phyloP scores from a whole-genome alignment of 2,888 invertebrate genomes.

The Drosophila anomalipes region DNA sequence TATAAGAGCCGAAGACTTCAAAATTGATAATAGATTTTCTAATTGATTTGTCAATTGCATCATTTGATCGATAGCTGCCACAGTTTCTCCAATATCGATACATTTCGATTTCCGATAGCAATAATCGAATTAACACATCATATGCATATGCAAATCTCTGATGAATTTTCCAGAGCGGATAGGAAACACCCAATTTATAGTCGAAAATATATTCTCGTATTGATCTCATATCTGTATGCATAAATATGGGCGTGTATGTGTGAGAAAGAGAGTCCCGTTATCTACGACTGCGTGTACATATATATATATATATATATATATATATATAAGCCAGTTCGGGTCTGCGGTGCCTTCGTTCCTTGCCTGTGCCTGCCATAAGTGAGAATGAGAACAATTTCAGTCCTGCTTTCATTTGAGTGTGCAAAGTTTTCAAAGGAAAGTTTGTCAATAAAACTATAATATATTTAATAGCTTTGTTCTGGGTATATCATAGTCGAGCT shows the following conservation, averaged over 20 bases:
- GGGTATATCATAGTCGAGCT: not conserved
- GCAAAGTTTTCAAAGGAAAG: too few species aligned
- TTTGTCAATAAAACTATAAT: not conserved
- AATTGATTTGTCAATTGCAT: too few species aligned
- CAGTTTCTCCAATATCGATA: not conserved
- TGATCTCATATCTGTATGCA: not conserved
- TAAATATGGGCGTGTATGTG: not conserved
- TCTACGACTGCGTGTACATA: not conserved
- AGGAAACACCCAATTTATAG: not conserved
- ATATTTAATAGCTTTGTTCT: not conserved
- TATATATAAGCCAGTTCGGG: not conserved
- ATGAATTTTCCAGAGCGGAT: not conserved
- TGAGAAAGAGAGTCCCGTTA: not conserved
- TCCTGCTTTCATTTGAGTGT: not conserved
- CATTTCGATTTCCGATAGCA: not conserved
- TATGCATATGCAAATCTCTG: too few species aligned
- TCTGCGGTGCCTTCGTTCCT: not conserved
- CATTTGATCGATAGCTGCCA: not conserved
- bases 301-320: not conserved
- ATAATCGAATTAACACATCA: not conserved
- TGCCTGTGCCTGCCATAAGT: not conserved
- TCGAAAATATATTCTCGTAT: not conserved
- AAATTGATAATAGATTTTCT: not conserved
- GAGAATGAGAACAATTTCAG: not conserved
- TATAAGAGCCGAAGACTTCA: not conserved